Base-by-base conservation (phyloP, 1,140 invertebrate genomes). In the Mylabris phalerata region DNA sequence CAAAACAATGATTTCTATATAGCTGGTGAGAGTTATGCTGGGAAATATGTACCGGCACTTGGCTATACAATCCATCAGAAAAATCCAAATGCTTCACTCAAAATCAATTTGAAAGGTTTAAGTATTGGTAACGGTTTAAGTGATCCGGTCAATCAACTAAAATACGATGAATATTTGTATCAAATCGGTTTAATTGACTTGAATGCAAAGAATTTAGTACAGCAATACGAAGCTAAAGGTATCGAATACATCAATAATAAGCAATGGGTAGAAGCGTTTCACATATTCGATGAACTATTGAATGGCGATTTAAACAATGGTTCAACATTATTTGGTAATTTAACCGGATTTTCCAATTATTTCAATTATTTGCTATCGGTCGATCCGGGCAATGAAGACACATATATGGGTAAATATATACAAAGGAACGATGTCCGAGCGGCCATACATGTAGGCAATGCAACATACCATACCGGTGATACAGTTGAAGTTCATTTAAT, bases 11-110 rank as follows among this genome's bases (percentile, higher is more conserved):
- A 84, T 19, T 84, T 92, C 55, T 90, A 81, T 64, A 80, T 93
- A 1, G 83, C 86, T 25, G 92, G 92, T 4, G 90, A 94, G 74
- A 93, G 90, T 1, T 94, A 93, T 72, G 91, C 81, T 3, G 90
- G 91, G 13, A 86, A 87, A 71, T 91, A 92, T 71, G 84, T 91
- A 1, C 89, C 90, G 2, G 87, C 88, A 0, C 74, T 90, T 9
- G 81, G 81, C 0, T 82, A 89, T 61, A 84, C 85, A 44, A 92
- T 93, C 52, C 82, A 88, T 60, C 77, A 79, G 61, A 80, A 84
- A 39, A 88, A 85, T 24, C 76, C 74, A 26, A 77, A 82, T 10
- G 71, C 80, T 45, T 65, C 75, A 3, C 67, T 73, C 3, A 82
- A 81, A 65, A 85, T 89, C 19, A 87, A 88, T 72, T 67, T 89